A percentile compares a stretch with the other conserved stretches of the same genome.
Conservation (phyloP, 2,113 vertebrate genomes). For the Strix aluco region DNA sequence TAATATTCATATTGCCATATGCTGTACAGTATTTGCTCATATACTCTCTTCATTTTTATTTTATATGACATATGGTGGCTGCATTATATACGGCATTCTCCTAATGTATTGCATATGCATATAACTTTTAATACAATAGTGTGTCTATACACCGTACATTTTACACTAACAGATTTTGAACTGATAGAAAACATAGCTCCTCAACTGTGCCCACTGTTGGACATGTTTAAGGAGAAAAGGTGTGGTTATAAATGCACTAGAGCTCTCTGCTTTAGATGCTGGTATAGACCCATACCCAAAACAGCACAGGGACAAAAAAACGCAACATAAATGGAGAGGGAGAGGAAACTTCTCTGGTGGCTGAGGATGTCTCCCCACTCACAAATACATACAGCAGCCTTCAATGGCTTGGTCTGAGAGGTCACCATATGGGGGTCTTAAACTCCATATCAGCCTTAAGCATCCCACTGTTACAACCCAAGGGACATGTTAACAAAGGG, state of each 20-base stretch:
- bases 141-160: neutral
- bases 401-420: neutral
- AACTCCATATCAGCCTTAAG: neutral
- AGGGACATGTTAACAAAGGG: neutral
- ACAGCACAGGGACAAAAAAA: neutral
- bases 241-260: neutral
- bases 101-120: conserved; percentile 44
- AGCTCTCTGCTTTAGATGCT: neutral
- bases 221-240: neutral
- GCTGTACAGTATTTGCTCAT: conserved; percentile 43
- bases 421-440: neutral
- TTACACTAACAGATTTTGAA: neutral
- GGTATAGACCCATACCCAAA: neutral
- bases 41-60: conserved; percentile 64
- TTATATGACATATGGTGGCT: conserved; percentile 59
- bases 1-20: conserved; percentile 62
- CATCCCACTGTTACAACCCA: neutral
- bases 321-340: neutral
- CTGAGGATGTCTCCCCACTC: neutral
- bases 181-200: neutral
- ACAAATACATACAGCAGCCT: neutral
- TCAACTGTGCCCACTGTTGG: neutral
- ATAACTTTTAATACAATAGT: neutral
- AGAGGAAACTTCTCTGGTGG: neutral
- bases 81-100: conserved; percentile 1